phyloP scores from a whole-genome alignment of 2,797 vertebrate genomes.

The Gambusia yucatana region DNA sequence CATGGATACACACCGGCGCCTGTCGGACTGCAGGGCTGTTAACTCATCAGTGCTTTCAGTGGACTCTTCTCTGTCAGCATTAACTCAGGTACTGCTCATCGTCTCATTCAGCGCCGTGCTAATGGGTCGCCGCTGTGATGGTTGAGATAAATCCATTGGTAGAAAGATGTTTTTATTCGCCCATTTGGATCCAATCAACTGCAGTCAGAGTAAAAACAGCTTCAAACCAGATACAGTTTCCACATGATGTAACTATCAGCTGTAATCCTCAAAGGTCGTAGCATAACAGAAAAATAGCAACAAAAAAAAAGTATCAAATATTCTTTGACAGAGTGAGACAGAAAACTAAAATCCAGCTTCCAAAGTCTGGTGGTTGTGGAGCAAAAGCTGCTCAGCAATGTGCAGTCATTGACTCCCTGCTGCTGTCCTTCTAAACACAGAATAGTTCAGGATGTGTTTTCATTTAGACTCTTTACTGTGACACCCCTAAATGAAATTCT shows the following conservation, averaged over 20 bases:
- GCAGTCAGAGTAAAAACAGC: background rate
- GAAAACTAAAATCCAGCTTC: background rate
- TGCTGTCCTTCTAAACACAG: background rate
- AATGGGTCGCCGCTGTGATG: background rate
- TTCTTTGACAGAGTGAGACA: background rate
- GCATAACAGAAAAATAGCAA: background rate
- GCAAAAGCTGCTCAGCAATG: background rate
- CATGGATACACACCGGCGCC: slow-evolving; percentile 9
- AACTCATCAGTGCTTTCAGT: slow-evolving; percentile 21
- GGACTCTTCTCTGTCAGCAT: slow-evolving; percentile 3
- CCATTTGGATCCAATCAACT: background rate
- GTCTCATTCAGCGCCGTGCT: background rate
- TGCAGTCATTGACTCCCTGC: background rate
- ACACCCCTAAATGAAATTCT: background rate
- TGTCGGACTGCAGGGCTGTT: slow-evolving; percentile 9
- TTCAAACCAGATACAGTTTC: background rate
- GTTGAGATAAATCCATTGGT: too few relatives aligned
- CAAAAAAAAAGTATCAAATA: background rate
- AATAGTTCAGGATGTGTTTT: background rate
- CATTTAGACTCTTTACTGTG: background rate
- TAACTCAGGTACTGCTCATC: background rate
- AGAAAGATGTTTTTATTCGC: background rate
- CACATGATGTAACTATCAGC: background rate
- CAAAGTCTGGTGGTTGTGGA: background rate
- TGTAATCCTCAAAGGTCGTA: background rate